Conservation (phyloP, 1,140 invertebrate genomes). For the Microvelia longipes region DNA sequence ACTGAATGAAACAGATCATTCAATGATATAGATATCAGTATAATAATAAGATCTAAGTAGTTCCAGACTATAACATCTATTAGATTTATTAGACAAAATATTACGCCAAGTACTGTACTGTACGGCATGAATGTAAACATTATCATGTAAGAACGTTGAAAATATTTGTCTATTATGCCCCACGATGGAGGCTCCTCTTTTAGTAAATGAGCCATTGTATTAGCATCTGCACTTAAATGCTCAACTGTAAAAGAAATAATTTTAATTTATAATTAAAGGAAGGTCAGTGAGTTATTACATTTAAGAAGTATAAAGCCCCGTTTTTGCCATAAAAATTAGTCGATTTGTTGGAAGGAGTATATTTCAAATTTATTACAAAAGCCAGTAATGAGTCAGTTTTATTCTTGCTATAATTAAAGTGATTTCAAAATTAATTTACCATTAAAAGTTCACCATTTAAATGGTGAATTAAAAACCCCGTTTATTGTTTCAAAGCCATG, state of each 20-base stretch:
- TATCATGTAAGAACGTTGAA: constrained; percentile 22
- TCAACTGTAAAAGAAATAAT: constrained; percentile 27
- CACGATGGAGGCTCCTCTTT: constrained; percentile 25
- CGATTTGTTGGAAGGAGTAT: no score
- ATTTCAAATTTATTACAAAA: no score
- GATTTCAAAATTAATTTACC: no score
- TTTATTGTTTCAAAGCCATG: no score
- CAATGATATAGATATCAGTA: constrained; percentile 45
- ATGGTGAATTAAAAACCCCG: no score
- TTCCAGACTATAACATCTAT: constrained; percentile 46
- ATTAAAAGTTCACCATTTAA: no score
- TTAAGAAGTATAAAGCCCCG: no score
- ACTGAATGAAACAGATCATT: constrained; percentile 44
- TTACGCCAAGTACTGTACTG: constrained; percentile 30
- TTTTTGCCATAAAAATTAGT: no score
- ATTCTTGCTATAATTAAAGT: no score
- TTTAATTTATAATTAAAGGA: no score
- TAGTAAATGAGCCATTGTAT: constrained; percentile 27
- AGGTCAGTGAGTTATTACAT: no score
- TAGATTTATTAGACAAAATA: constrained; percentile 36
- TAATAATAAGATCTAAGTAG: constrained; percentile 51
- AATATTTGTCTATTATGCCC: constrained; percentile 29
- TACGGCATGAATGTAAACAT: constrained; percentile 29
- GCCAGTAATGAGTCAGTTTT: no score
- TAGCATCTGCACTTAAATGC: constrained; percentile 29